phyloP scores from a whole-genome alignment of 1,140 invertebrate genomes.

The Rhyzopertha dominica region DNA sequence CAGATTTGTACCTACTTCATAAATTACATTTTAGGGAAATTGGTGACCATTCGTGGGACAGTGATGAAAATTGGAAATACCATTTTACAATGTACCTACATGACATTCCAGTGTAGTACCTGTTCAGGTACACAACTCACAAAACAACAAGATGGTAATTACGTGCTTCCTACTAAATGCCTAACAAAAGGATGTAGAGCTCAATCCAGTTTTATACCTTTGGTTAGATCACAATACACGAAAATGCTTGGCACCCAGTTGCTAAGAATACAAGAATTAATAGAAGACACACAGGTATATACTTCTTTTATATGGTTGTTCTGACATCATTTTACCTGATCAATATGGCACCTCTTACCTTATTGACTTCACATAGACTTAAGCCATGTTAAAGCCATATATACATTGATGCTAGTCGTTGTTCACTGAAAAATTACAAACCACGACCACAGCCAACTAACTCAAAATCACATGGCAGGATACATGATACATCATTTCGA shows the following conservation, averaged over 20 bases:
- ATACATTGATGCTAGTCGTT: no score
- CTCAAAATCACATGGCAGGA: no score
- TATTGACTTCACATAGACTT: no score
- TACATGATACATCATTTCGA: no score
- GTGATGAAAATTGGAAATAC: constrained; percentile 77
- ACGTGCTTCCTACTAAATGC: constrained; percentile 54
- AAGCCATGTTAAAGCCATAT: no score
- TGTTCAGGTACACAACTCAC: constrained; percentile 63
- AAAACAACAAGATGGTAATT: constrained; percentile 58
- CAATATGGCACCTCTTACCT: no score
- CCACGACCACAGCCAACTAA: no score
- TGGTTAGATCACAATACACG: constrained; percentile 63
- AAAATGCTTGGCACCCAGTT: constrained; percentile 72
- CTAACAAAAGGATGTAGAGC: constrained; percentile 52
- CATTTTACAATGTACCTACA: constrained; percentile 65
- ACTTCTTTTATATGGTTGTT: no score
- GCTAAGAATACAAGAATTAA: constrained; percentile 74
- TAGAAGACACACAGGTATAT: no score
- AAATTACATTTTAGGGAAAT: constrained; percentile 59
- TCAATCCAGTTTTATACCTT: constrained; percentile 61
- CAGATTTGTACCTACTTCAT: not conserved
- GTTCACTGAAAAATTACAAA: no score
- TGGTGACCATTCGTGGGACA: constrained; percentile 78
- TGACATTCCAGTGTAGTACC: constrained; percentile 73
- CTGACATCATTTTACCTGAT: no score